Percentiles rank a stretch among this genome's conserved stretches.
Conservation (phyloP, 2,113 vertebrate genomes). For the Ondatra zibethicus region DNA sequence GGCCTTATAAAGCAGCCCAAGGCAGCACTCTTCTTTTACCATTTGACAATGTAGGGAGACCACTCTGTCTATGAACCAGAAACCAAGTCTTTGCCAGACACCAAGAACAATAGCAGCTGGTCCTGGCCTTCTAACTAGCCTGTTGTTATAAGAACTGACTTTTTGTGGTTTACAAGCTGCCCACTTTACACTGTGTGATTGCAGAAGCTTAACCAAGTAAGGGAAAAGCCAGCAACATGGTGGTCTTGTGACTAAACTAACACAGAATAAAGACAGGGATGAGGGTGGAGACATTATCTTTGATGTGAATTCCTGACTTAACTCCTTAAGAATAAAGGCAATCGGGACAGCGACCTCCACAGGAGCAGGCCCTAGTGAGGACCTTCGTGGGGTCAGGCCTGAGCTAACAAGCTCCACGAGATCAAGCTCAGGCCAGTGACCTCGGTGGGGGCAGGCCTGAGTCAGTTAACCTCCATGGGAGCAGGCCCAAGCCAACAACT, state of each 20-base stretch:
- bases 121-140: not conserved
- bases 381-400: too few relatives aligned
- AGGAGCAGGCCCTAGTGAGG: too few relatives aligned
- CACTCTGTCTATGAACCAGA: too few relatives aligned
- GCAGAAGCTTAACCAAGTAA: not conserved
- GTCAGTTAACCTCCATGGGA: too few relatives aligned
- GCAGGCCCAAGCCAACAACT: too few relatives aligned
- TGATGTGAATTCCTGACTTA: not conserved
- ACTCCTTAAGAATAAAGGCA: not conserved
- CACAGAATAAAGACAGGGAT: not conserved
- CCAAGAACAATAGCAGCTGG: not conserved
- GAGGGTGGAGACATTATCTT: fast-evolving
- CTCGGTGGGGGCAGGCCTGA: too few relatives aligned
- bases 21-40: not conserved
- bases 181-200: not conserved
- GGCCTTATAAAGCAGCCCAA: not conserved
- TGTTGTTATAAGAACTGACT: not conserved
- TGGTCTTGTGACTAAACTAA: not conserved
- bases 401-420: too few relatives aligned
- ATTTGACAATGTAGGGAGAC: not conserved
- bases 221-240: not conserved
- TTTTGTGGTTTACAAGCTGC: not conserved
- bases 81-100: not conserved
- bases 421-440: too few relatives aligned
- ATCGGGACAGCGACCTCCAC: too few relatives aligned